Base-by-base conservation (phyloP, 2,113 vertebrate species). In the Alectura lathami region DNA sequence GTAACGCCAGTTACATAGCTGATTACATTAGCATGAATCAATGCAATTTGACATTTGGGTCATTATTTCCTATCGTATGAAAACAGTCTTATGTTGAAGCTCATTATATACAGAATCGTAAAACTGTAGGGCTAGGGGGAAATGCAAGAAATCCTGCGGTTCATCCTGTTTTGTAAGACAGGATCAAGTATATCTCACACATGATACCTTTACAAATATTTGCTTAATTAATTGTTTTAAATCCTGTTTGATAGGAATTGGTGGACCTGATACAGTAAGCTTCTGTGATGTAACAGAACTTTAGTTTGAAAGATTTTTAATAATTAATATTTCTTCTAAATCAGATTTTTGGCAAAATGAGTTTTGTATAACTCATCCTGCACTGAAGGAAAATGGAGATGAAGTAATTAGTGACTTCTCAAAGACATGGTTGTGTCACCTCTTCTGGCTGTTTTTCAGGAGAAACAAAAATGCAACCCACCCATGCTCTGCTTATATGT, bases 1-100 rank as follows among this genome's bases (percentile, higher is more conserved):
- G 22, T 50, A 83, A n/a, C 29, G 27, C 21, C 26, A 75, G 40
- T 72, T 94, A 76, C 51, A 29, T 36, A 38, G 9, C 34, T 93
- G 90, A 93, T 77, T 93, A 69, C 29, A 81, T 86, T 91, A 86
- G 29, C 47, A 88, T 81, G 64, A 94, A 93, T 74, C 72, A 74
- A 8, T 0, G 0, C 26, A 80, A 70, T 67, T 78, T 86, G 45
- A 81, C 68, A 86, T 56, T 83, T 64, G 85, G 51, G 50, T 88
- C 54, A 47, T 67, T 70, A 11, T 80, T 90, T 88, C 50, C 11
- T 70, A 72, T 34, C 50, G 50, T 63, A 13, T 63, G 42, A 74
- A 88, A 86, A 67, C 2, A 45, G 63, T 48, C 77, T 67, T 20
- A 67, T n/a, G 12, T 80, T 88, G 54, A 88, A 77, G 21, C 27